These are phyloP conservation scores for Pantherophis guttatus DNA, from an alignment of 2,113 vertebrate genomes.

Conservation along the genomic window DNA sequence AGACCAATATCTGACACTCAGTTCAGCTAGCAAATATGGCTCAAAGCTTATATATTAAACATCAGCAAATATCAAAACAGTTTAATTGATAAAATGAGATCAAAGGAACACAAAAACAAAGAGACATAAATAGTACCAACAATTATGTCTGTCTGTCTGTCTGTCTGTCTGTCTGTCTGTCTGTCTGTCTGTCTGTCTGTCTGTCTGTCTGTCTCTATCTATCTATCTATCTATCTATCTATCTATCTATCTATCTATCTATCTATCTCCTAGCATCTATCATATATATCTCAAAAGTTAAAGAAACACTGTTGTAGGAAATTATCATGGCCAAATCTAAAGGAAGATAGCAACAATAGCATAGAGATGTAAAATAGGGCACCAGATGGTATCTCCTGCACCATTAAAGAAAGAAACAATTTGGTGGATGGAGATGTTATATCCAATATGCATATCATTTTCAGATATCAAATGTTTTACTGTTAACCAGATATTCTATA, in stretches of 20 bases:
- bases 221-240: no score
- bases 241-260: no score
- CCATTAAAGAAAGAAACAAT: neutral
- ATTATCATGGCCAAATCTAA: neutral
- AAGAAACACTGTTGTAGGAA: neutral
- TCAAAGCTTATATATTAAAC: neutral
- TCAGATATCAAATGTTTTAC: neutral
- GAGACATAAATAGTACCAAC: neutral
- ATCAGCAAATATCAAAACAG: neutral
- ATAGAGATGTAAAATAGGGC: neutral
- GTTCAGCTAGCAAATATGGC: neutral
- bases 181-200: no score
- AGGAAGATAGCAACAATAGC: neutral
- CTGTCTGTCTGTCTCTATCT: no score
- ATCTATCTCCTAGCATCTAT: no score
- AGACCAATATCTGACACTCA: neutral
- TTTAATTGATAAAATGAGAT: neutral
- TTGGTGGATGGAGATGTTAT: neutral
- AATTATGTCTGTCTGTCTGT: neutral
- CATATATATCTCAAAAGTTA: neutral
- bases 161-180: neutral
- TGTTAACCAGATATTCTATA: rapidly evolving
- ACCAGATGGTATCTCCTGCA: neutral
- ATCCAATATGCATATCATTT: neutral
- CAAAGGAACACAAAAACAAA: neutral